Percentiles rank a stretch among this genome's conserved stretches.
Conservation (phyloP, 2,888 invertebrate species). For the Limenitis camilla region DNA sequence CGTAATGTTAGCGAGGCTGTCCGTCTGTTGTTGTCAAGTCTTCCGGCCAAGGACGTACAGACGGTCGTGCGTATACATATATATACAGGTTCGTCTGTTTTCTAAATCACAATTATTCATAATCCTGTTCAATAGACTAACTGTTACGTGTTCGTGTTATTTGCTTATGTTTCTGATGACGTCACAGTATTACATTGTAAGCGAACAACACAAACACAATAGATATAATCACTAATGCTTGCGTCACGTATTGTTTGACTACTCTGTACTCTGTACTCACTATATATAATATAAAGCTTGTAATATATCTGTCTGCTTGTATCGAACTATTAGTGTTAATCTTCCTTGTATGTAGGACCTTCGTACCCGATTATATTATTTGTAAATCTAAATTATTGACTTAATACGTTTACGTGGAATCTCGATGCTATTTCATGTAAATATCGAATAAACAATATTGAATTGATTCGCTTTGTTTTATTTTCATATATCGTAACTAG, state of each 20-base stretch:
- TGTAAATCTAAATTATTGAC: constrained; percentile 57
- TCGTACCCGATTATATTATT: constrained; percentile 19
- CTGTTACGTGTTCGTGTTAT: too few relatives aligned
- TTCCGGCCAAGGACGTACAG: too few relatives aligned
- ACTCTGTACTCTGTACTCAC: too few relatives aligned
- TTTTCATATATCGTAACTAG: constrained; percentile 10
- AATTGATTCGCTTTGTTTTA: constrained; percentile 37
- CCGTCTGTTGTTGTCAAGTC: too few relatives aligned
- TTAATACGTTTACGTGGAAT: constrained; percentile 56
- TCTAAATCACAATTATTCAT: too few relatives aligned
- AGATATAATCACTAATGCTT: constrained; percentile 6
- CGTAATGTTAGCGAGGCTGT: too few relatives aligned
- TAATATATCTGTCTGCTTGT: constrained; percentile 8
- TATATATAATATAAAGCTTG: not conserved
- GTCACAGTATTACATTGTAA: constrained; percentile 1
- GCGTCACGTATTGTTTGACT: not conserved
- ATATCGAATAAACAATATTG: constrained; percentile 65
- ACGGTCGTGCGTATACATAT: too few relatives aligned
- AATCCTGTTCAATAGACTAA: too few relatives aligned
- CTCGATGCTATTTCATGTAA: constrained; percentile 66
- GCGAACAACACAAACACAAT: not conserved
- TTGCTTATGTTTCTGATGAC: too few relatives aligned
- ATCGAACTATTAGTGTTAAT: constrained; percentile 12
- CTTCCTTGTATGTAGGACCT: constrained; percentile 14
- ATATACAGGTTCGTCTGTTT: too few relatives aligned